A percentile compares a stretch with the other conserved stretches of the same genome.
phyloP scores from a whole-genome alignment of 2,113 vertebrate species.

The Protobothrops flavoviridis region DNA sequence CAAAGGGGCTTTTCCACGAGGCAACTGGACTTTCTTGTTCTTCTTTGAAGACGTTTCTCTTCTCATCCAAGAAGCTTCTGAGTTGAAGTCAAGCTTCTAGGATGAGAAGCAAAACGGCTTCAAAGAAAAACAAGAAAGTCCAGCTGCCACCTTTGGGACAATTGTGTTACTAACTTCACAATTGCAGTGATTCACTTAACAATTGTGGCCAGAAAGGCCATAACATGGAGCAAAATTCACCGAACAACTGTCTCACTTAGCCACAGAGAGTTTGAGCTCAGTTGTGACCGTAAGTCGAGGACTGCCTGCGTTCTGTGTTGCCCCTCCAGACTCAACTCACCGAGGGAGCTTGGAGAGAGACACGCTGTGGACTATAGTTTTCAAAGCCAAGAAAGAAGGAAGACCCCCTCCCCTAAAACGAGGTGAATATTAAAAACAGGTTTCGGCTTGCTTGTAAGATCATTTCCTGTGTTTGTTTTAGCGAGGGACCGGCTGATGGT shows the following conservation, averaged over 20 bases:
- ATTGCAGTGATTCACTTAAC: not conserved
- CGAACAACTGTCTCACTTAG: not conserved
- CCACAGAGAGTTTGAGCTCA: not conserved
- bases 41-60: too few species aligned
- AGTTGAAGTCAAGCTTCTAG: too few species aligned
- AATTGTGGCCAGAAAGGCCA: not conserved
- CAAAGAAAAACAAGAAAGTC: too few species aligned
- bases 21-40: too few species aligned
- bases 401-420: not conserved
- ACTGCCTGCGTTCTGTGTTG: not conserved
- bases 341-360: not conserved
- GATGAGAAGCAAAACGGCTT: too few species aligned
- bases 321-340: not conserved
- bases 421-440: not conserved
- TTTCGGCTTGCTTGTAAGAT: rapidly evolving
- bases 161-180: not conserved
- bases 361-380: not conserved
- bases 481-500: not conserved
- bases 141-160: not conserved
- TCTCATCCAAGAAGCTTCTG: too few species aligned
- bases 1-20: too few species aligned
- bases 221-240: not conserved
- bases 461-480: not conserved
- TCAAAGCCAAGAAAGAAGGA: not conserved
- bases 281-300: not conserved